Percentiles rank a stretch among this genome's conserved stretches.
These are phyloP conservation scores for Poecilia gillii DNA, from an alignment of 2,797 vertebrate species.

Conservation along the genomic window DNA sequence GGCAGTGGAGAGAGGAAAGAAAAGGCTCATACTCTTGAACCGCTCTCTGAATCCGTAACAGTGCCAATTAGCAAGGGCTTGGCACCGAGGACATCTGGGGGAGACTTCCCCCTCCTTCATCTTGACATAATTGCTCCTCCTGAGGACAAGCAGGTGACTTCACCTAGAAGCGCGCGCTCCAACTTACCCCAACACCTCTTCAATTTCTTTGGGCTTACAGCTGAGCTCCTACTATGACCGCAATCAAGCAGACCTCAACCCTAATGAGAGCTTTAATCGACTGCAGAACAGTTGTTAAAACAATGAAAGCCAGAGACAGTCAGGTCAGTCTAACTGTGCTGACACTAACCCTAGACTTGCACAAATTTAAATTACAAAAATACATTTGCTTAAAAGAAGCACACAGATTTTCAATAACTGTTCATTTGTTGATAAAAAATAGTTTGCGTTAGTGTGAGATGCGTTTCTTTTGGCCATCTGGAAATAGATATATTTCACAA, in stretches of 20 bases:
- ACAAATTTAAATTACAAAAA: too few relatives aligned
- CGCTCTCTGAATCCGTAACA: constrained; percentile 74
- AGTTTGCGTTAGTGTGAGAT: too few relatives aligned
- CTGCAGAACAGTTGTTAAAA: constrained; percentile 48
- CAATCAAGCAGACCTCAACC: constrained; percentile 68
- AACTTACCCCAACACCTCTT: constrained; percentile 71
- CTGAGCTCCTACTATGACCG: constrained; percentile 74
- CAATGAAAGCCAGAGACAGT: constrained; percentile 40
- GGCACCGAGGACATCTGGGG: constrained; percentile 72
- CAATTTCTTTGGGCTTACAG: constrained; percentile 63
- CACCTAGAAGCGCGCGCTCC: constrained; percentile 73
- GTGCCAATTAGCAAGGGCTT: constrained; percentile 79
- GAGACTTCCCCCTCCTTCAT: constrained; percentile 55
- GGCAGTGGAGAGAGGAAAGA: constrained; percentile 39
- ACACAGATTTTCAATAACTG: too few relatives aligned
- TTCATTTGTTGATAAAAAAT: too few relatives aligned
- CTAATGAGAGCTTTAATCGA: constrained; percentile 77
- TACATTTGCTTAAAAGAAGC: too few relatives aligned
- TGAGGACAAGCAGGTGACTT: constrained; percentile 78
- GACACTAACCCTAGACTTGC: too few relatives aligned
- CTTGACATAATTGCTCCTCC: constrained; percentile 86
- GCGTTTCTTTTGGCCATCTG: too few relatives aligned
- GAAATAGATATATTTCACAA: too few relatives aligned
- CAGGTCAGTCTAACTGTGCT: not conserved
- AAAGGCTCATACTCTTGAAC: constrained; percentile 62